A percentile compares a stretch with the other conserved stretches of the same genome.
These are phyloP conservation scores for Anoplopoma fimbria DNA, from an alignment of 2,113 vertebrate species.

Conservation along the genomic window DNA sequence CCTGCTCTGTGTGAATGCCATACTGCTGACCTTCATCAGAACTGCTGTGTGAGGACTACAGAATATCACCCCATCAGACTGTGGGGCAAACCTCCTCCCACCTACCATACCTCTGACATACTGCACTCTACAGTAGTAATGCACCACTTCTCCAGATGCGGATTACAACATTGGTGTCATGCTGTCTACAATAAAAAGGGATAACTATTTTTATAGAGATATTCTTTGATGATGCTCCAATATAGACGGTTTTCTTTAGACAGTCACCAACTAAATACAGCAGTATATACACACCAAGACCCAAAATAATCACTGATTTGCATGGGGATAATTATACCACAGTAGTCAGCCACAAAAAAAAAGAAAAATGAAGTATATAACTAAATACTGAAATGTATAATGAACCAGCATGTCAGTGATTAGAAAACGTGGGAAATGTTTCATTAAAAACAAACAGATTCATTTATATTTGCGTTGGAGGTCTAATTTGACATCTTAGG, in stretches of 20 bases:
- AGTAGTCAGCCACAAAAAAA: neutral
- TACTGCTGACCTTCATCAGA: conserved; percentile 64
- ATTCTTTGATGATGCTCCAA: neutral
- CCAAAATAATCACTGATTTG: neutral
- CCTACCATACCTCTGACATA: conserved; percentile 9
- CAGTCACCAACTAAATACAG: neutral
- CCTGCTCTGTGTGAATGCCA: conserved; percentile 16
- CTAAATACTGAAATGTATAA: neutral
- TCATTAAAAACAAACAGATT: neutral
- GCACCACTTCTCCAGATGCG: neutral
- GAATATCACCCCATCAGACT: conserved; percentile 23
- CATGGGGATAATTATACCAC: neutral
- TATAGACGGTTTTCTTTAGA: neutral
- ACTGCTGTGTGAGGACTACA: conserved; percentile 58
- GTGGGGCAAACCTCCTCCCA: conserved; percentile 45
- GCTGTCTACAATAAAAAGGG: neutral
- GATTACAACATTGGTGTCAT: neutral
- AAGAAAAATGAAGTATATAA: neutral
- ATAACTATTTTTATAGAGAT: neutral
- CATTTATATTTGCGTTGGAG: neutral
- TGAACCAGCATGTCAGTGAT: neutral
- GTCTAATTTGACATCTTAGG: neutral
- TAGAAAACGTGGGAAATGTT: neutral
- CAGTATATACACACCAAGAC: neutral
- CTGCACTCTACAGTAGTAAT: conserved; percentile 27